These are phyloP conservation scores for Salvelinus sp. DNA, from an alignment of 2,113 vertebrate genomes.

Conservation along the genomic window DNA sequence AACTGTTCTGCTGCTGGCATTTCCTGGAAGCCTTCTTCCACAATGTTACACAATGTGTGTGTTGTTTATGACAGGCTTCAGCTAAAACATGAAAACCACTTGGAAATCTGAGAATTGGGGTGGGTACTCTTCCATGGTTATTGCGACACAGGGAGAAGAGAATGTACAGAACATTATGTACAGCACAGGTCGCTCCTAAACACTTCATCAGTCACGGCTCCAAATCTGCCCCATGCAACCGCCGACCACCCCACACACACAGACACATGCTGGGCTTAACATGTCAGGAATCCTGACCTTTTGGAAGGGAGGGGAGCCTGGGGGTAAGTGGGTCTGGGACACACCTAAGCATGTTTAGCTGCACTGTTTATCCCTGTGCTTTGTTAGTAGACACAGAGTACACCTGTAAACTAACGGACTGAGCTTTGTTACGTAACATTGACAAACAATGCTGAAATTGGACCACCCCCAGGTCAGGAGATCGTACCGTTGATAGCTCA, in stretches of 20 bases:
- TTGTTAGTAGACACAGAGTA: too few species aligned
- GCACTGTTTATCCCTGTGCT: constrained; percentile 1
- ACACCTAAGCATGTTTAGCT: neutral
- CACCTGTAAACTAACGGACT: too few species aligned
- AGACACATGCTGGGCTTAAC: neutral
- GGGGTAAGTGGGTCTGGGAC: neutral
- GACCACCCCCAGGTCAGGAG: too few species aligned
- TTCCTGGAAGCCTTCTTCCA: constrained; percentile 68
- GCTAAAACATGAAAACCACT: constrained; percentile 34
- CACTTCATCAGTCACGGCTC: too few species aligned
- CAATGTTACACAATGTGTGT: constrained; percentile 67
- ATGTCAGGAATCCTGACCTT: neutral
- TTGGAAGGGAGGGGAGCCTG: neutral
- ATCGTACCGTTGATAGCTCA: too few species aligned
- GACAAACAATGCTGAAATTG: too few species aligned
- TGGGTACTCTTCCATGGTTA: constrained; percentile 38
- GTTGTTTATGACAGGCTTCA: constrained; percentile 45
- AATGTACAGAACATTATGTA: neutral
- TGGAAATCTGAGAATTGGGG: constrained; percentile 45
- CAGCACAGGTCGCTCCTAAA: too few species aligned
- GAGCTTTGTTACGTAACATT: too few species aligned
- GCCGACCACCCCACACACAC: neutral
- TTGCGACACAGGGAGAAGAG: constrained; percentile 39
- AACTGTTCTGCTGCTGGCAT: constrained; percentile 41
- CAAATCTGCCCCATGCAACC: too few species aligned